phyloP scores from a whole-genome alignment of 1,140 invertebrate species.

The Aphidius gifuensis region DNA sequence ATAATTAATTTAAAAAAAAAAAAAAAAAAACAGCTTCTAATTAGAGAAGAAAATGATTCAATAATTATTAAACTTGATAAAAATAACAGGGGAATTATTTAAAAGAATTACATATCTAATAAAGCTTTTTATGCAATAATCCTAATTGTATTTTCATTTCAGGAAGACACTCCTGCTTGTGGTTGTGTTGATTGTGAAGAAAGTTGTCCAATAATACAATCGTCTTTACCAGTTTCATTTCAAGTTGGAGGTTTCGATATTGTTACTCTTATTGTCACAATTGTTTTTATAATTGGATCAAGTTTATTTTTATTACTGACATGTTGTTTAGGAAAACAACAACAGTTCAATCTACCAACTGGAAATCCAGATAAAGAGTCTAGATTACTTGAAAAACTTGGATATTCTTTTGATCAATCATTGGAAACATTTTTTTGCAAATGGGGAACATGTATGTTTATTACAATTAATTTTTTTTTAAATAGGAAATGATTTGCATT shows the following conservation, averaged over 20 bases:
- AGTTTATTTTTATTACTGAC: constrained; percentile 64
- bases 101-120: too few relatives aligned
- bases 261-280: constrained; percentile 72
- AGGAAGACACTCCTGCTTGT: constrained; percentile 63
- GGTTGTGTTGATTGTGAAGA: constrained; percentile 85
- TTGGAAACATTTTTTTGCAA: constrained; percentile 74
- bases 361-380: constrained; percentile 49
- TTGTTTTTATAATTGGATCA: constrained; percentile 70
- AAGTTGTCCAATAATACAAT: constrained; percentile 72
- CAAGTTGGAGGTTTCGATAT: constrained; percentile 70
- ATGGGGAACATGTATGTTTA: constrained; percentile 76
- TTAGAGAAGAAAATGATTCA: too few relatives aligned
- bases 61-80: too few relatives aligned
- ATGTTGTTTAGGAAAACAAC: constrained; percentile 37
- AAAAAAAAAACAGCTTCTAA: too few relatives aligned
- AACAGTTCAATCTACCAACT: constrained; percentile 30
- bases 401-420: constrained; percentile 71
- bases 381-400: constrained; percentile 72
- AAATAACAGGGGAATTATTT: too few relatives aligned
- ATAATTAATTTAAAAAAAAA: too few relatives aligned
- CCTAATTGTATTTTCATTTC: too few relatives aligned
- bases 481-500: too few relatives aligned
- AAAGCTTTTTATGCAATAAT: too few relatives aligned
- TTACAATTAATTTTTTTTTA: too few relatives aligned
- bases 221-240: constrained; percentile 64